These are phyloP conservation scores for Xestia rhomboidea DNA, from an alignment of 2,888 invertebrate species.

Conservation along the genomic window DNA sequence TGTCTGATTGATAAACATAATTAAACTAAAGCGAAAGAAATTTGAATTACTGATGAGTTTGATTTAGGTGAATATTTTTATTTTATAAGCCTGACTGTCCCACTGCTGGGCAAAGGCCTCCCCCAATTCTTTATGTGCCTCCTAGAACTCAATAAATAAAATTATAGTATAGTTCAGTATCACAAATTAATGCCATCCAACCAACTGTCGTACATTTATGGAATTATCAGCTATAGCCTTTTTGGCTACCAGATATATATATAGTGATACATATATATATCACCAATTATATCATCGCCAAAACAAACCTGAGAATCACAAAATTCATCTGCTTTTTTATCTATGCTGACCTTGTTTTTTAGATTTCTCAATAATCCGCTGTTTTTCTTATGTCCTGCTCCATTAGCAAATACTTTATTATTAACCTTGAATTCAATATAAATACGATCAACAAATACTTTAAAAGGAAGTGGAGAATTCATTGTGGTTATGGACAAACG, in stretches of 20 bases:
- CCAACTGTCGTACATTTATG: too few relatives aligned
- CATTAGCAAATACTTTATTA: slow-evolving; percentile 46
- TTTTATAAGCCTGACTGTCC: background rate
- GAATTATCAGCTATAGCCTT: background rate
- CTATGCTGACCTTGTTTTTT: slow-evolving; percentile 7
- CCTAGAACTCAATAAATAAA: background rate
- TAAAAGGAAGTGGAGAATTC: slow-evolving; percentile 43
- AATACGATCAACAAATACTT: slow-evolving; percentile 45
- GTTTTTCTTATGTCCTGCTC: background rate
- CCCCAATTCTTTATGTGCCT: too few relatives aligned
- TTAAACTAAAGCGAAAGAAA: background rate
- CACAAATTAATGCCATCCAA: background rate
- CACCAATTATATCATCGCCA: slow-evolving; percentile 2
- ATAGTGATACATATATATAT: too few relatives aligned
- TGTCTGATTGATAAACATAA: background rate
- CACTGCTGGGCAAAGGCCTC: background rate
- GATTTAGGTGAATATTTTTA: background rate
- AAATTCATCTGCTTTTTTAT: slow-evolving; percentile 1
- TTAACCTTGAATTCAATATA: slow-evolving; percentile 50
- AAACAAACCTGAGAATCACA: background rate
- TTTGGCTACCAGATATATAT: background rate
- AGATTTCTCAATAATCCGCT: slow-evolving; percentile 25
- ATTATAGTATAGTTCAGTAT: background rate
- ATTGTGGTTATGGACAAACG: background rate
- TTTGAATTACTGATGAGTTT: background rate